phyloP scores from a whole-genome alignment of 2,797 vertebrate species.

The Lagodon rhomboides region DNA sequence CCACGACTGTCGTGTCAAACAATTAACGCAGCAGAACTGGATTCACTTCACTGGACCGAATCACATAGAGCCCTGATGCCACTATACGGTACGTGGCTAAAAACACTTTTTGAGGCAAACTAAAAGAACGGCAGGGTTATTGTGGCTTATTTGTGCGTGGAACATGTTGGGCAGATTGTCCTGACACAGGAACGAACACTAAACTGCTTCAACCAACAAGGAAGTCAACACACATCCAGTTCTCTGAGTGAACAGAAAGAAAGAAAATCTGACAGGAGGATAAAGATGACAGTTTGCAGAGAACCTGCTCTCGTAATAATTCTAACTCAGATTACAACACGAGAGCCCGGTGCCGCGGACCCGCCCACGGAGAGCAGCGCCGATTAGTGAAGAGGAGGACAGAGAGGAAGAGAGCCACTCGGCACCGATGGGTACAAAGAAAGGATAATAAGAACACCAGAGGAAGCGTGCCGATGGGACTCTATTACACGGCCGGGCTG shows the following conservation, averaged over 20 bases:
- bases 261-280: neutral
- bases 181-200: too few relatives aligned
- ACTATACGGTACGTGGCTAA: neutral
- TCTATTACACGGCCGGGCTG: constrained; percentile 10
- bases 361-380: neutral
- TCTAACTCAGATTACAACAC: neutral
- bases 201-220: neutral
- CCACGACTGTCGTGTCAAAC: neutral
- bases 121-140: too few relatives aligned
- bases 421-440: constrained; percentile 13
- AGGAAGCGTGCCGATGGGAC: constrained; percentile 5
- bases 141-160: too few relatives aligned
- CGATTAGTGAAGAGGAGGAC: neutral
- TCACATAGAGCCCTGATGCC: neutral
- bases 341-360: neutral
- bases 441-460: constrained; percentile 8
- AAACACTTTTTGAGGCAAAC: too few relatives aligned
- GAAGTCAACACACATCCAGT: neutral
- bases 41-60: neutral
- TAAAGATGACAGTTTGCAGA: neutral
- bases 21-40: neutral
- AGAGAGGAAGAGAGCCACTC: neutral
- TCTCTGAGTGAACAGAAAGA: neutral
- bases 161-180: too few relatives aligned
- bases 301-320: neutral